Conservation (phyloP, 2,888 invertebrate genomes). For the Nephrotoma flavescens region DNA sequence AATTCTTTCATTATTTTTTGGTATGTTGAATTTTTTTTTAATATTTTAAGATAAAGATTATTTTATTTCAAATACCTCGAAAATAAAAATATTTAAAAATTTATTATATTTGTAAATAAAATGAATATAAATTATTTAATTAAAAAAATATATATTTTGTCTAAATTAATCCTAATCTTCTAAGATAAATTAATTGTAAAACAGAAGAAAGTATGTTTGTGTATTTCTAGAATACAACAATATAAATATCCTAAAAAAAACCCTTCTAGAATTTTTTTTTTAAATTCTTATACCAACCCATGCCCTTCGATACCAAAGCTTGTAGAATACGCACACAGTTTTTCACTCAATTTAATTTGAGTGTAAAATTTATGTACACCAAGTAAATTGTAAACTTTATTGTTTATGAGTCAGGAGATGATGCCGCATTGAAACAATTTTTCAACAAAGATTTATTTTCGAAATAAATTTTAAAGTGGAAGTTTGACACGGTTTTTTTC, state of each 20-base stretch:
- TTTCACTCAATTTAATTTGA: background rate
- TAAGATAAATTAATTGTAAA: background rate
- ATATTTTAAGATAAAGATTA: background rate
- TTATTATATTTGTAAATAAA: background rate
- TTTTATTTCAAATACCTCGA: background rate
- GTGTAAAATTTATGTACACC: background rate
- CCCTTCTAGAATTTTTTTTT: background rate
- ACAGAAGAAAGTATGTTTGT: background rate
- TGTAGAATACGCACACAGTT: background rate
- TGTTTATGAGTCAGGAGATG: background rate
- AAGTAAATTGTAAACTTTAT: background rate
- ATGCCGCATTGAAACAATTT: background rate
- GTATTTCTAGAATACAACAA: background rate
- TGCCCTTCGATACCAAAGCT: background rate
- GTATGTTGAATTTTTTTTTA: background rate
- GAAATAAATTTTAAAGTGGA: background rate
- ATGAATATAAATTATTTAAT: background rate
- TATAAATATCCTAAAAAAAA: background rate
- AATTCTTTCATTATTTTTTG: background rate
- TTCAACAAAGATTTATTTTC: background rate
- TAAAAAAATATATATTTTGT: background rate
- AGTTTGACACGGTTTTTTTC: background rate
- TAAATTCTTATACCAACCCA: background rate
- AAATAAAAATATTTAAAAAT: background rate
- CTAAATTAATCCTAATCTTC: background rate